A percentile compares a stretch with the other conserved stretches of the same genome.
Conservation (phyloP, 2,113 vertebrate genomes). For the Bufo gargarizans region DNA sequence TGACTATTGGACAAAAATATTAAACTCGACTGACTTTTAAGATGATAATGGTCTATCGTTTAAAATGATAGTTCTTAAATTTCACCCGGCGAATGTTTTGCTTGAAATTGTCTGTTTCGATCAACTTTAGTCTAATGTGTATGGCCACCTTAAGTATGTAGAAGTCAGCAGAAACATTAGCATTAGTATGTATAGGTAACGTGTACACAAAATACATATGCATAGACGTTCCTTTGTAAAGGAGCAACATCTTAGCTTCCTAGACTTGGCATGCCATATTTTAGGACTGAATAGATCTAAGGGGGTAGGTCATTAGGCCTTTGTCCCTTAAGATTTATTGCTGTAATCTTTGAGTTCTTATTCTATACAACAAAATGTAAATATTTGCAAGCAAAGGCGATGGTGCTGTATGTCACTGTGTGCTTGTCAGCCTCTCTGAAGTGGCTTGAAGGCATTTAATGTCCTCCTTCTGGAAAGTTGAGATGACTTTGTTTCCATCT, state of each 20-base stretch:
- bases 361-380: slow-evolving; percentile 20
- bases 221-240: background rate
- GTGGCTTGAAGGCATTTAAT: slow-evolving; percentile 1
- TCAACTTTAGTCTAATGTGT: too few relatives aligned
- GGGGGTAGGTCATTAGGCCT: slow-evolving; percentile 28
- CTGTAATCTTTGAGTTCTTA: slow-evolving; percentile 2
- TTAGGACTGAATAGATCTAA: background rate
- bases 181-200: background rate
- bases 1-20: too few relatives aligned
- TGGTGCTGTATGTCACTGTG: background rate
- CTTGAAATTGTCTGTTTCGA: too few relatives aligned
- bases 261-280: background rate
- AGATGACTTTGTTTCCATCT: slow-evolving; percentile 16
- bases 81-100: too few relatives aligned
- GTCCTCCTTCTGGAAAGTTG: slow-evolving; percentile 29
- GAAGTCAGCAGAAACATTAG: background rate
- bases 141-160: background rate
- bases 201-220: background rate
- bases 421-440: background rate
- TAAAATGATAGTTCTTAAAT: too few relatives aligned
- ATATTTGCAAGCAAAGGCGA: slow-evolving; percentile 8
- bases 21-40: too few relatives aligned
- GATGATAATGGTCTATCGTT: too few relatives aligned
- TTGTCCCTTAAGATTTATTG: slow-evolving; percentile 32
- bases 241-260: background rate